phyloP scores from a whole-genome alignment of 2,113 vertebrate species.

The Eidolon helvum region DNA sequence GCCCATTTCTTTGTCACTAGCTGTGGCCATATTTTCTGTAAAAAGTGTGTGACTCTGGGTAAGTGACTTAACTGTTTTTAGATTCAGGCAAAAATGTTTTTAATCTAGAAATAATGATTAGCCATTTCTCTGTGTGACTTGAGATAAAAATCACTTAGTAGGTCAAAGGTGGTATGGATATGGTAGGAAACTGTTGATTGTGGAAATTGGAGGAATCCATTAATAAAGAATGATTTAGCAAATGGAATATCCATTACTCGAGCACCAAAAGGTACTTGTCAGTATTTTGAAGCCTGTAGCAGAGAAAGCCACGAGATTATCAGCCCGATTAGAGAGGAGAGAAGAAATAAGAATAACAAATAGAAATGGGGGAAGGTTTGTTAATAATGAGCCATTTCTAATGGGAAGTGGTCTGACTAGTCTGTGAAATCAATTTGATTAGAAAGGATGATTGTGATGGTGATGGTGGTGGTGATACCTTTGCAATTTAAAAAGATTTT shows the following conservation, averaged over 20 bases:
- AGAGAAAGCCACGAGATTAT: background rate
- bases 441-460: background rate
- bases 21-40: constrained; percentile 91
- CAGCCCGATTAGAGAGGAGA: background rate
- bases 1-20: constrained; percentile 85
- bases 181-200: background rate
- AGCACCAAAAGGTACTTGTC: background rate
- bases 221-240: constrained; percentile 47
- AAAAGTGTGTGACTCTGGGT: constrained; percentile 86
- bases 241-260: background rate
- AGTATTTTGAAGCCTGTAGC: background rate
- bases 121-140: constrained; percentile 29
- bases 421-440: background rate
- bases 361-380: background rate
- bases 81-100: constrained; percentile 44
- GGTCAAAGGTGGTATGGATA: background rate
- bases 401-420: background rate
- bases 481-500: constrained; percentile 39
- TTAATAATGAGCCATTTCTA: constrained; percentile 32
- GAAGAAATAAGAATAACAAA: background rate
- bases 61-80: constrained; percentile 63
- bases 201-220: constrained; percentile 20
- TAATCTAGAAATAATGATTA: constrained; percentile 34
- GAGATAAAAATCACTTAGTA: constrained; percentile 23
- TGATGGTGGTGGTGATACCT: background rate